Base-by-base conservation (phyloP, 2,113 vertebrate species). In the Myxocyprinus asiaticus region DNA sequence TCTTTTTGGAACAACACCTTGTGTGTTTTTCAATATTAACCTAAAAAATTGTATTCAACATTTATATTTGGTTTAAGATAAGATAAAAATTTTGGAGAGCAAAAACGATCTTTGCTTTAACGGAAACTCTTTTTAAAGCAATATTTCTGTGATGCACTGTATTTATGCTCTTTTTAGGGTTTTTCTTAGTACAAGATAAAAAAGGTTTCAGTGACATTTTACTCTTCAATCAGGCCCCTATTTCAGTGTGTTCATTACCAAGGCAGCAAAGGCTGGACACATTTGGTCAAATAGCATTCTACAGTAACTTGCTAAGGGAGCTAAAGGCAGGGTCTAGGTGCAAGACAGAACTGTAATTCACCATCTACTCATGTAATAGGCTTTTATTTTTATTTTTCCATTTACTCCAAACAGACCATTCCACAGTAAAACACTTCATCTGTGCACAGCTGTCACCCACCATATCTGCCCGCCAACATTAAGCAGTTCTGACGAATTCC, bases 321-420 rank as follows among this genome's bases (percentile, higher is more conserved):
- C 22, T 33, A 33, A 33, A 33, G 22, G 22, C 22, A 82, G 86
- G 85, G 72, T 87, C 87, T 75, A 82, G 79, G 86, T 90, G 87
- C 87, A 84, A 87, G 89, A 90, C 88, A 89, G 86, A 86, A 88
- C 80, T 88, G 88, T 93, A 90, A 91, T 91, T 93, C 89, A 88
- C 87, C 85, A 88, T 91, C 86, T 73, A 33, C 22, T 33, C 81
- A 77, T 81, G 90, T 92, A 90, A 91, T 89, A 84, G 88, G 86
- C 86, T 90, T 90, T 92, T 91, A 87, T 87, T 91, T 90, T 90
- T n/a, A n/a, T 1, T 3, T 81, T 88, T 87, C 81, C 86, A 87
- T 90, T 92, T 88, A 87, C 85, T 89, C 84, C 86, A 85, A 82
- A 88, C 80, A 43, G 86, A 88, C 86, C 82, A 83, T 86, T 33